These are phyloP conservation scores for Chrysodeixis includens DNA, from an alignment of 2,888 invertebrate species.

Conservation along the genomic window DNA sequence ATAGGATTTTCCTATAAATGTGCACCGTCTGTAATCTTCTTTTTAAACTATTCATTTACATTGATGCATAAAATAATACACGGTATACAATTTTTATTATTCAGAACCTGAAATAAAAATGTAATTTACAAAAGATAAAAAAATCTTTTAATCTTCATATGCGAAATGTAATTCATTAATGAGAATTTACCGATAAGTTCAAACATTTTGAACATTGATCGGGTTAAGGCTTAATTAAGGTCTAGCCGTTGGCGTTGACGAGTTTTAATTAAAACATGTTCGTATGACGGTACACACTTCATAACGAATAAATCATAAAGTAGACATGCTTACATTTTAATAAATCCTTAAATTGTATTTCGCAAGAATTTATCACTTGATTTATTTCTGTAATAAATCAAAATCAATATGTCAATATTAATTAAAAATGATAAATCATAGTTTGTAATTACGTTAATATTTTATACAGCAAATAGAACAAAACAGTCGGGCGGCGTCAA, in stretches of 20 bases:
- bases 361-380: constrained; percentile 26
- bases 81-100: too few species aligned
- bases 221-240: background rate
- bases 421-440: constrained; percentile 58
- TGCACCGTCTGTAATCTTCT: too few species aligned
- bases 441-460: constrained; percentile 60
- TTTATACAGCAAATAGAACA: constrained; percentile 55
- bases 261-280: background rate
- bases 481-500: constrained; percentile 63
- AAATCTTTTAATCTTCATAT: too few species aligned
- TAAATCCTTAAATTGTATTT: constrained; percentile 10
- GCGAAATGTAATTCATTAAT: too few species aligned
- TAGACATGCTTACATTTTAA: constrained; percentile 8
- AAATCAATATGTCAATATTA: constrained; percentile 53
- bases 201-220: background rate
- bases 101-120: too few species aligned
- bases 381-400: constrained; percentile 40
- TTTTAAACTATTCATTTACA: too few species aligned
- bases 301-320: constrained; percentile 4
- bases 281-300: background rate
- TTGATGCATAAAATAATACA: too few species aligned
- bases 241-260: constrained; percentile 2
- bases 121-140: too few species aligned
- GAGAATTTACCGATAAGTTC: background rate
- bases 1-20: too few species aligned